Percentiles rank a stretch among this genome's conserved stretches.
Conservation (phyloP, 2,113 vertebrate genomes). For the Microcebus lehilahytsara region DNA sequence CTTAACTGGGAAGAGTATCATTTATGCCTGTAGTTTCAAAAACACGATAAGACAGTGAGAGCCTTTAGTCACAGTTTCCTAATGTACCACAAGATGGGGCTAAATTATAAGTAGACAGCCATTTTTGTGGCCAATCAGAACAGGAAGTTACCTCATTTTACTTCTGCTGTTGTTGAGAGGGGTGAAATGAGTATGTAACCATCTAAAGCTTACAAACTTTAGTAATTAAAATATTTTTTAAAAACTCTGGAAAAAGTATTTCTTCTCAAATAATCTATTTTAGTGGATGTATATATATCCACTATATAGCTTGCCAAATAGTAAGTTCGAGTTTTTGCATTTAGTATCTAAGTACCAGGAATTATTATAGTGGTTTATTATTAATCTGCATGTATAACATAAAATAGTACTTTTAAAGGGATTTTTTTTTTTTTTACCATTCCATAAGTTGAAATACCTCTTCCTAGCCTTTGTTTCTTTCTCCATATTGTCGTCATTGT, state of each 20-base stretch:
- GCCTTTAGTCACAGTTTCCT: slow-evolving; percentile 11
- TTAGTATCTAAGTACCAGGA: not conserved
- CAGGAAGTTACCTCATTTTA: not conserved
- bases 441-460: not conserved
- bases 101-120: slow-evolving; percentile 15
- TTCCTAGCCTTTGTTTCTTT: not conserved
- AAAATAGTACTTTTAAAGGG: not conserved
- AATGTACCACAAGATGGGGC: slow-evolving; percentile 67
- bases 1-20: not conserved
- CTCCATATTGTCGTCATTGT: not conserved
- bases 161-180: not conserved
- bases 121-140: not conserved
- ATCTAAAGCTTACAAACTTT: not conserved
- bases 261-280: not conserved
- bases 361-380: not conserved
- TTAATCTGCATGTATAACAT: not conserved
- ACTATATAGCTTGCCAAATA: not conserved
- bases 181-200: not conserved
- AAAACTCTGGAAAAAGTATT: not conserved
- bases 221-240: slow-evolving; percentile 2
- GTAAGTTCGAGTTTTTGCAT: not conserved
- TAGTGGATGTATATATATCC: not conserved
- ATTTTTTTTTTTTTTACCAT: not conserved
- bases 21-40: slow-evolving; percentile 60
- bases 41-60: not conserved